Percentiles rank a stretch among this genome's conserved stretches.
phyloP scores from a whole-genome alignment of 1,140 invertebrate genomes.

The Drosophila ambigua region DNA sequence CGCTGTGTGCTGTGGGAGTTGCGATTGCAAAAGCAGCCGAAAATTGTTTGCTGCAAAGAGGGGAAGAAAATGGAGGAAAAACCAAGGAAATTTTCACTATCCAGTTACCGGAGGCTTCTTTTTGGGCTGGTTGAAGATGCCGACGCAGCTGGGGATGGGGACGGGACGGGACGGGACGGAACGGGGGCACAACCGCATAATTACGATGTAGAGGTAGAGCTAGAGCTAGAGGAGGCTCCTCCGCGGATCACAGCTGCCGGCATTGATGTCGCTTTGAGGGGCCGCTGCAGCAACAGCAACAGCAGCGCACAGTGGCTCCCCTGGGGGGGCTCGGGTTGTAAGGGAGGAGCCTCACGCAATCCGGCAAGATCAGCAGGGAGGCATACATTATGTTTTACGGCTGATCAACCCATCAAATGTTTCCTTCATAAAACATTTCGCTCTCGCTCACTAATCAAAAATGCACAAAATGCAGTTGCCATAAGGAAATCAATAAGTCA shows the following conservation, averaged over 20 bases:
- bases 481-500: slow-evolving; percentile 36
- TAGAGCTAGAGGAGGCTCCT: slow-evolving; percentile 11
- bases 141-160: slow-evolving; percentile 4
- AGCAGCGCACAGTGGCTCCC: slow-evolving; percentile 2
- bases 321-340: too few species aligned
- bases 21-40: slow-evolving; percentile 74
- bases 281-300: neutral
- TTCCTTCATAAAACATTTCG: slow-evolving; percentile 34
- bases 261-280: slow-evolving; percentile 34
- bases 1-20: slow-evolving; percentile 50
- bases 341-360: neutral
- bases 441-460: neutral
- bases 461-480: slow-evolving; percentile 33
- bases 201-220: slow-evolving; percentile 17
- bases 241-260: slow-evolving; percentile 38
- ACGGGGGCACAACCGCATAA: slow-evolving; percentile 56
- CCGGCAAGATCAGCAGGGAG: neutral
- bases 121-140: slow-evolving; percentile 38
- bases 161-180: neutral
- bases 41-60: slow-evolving; percentile 42
- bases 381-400: neutral
- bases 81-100: slow-evolving; percentile 69
- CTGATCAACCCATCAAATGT: slow-evolving; percentile 14
- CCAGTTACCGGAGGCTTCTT: slow-evolving; percentile 53
- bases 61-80: slow-evolving; percentile 38